These are phyloP conservation scores for Melieria picta DNA, from an alignment of 2,888 invertebrate species.

Conservation along the genomic window DNA sequence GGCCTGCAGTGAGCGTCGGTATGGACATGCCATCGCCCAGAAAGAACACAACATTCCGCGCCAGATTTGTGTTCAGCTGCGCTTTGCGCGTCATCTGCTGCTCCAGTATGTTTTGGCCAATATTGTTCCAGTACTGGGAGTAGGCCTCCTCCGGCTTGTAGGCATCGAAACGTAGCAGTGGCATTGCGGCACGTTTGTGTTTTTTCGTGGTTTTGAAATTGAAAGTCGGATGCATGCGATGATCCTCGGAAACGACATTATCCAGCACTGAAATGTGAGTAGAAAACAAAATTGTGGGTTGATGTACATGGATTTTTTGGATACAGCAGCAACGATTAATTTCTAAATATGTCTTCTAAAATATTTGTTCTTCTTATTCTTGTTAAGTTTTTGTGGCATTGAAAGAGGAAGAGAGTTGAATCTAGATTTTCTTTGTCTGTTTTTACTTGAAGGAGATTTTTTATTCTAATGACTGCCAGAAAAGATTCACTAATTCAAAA, in stretches of 20 bases:
- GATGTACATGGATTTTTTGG: too few species aligned
- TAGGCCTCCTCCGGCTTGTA: conserved; percentile 55
- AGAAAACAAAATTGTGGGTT: too few species aligned
- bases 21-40: conserved; percentile 90
- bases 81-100: conserved; percentile 60
- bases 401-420: too few species aligned
- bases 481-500: too few species aligned
- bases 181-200: conserved; percentile 58
- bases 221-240: conserved; percentile 60
- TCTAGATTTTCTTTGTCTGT: too few species aligned
- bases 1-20: conserved; percentile 81
- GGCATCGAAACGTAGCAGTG: conserved; percentile 55
- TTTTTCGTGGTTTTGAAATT: conserved; percentile 37
- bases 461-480: too few species aligned
- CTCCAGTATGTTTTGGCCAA: conserved; percentile 66
- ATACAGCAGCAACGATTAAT: too few species aligned
- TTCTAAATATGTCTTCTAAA: too few species aligned
- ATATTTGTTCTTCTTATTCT: too few species aligned
- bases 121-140: conserved; percentile 66
- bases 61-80: conserved; percentile 61
- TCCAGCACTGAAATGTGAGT: too few species aligned
- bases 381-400: too few species aligned
- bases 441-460: too few species aligned
- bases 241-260: conserved; percentile 43
- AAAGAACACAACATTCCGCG: conserved; percentile 75